A percentile compares a stretch with the other conserved stretches of the same genome.
Conservation (phyloP, 2,797 vertebrate genomes). For the Zenarchopterus dispar region DNA sequence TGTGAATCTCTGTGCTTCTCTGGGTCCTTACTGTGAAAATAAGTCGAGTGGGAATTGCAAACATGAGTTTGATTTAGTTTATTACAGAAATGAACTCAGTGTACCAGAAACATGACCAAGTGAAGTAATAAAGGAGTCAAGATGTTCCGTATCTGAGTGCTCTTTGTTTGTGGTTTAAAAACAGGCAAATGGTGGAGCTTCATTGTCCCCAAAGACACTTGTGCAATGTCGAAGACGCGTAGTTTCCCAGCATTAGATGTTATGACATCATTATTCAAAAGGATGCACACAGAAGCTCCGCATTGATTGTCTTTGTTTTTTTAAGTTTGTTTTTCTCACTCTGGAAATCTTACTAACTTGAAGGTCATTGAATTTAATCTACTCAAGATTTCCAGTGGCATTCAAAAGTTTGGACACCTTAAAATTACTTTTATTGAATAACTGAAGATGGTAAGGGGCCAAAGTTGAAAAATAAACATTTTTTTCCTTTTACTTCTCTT, state of each 20-base stretch:
- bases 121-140: constrained; percentile 65
- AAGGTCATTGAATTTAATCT: too few species aligned
- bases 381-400: too few species aligned
- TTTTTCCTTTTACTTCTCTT: too few species aligned
- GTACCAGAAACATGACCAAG: constrained; percentile 51
- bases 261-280: too few species aligned
- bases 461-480: too few species aligned
- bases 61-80: constrained; percentile 59
- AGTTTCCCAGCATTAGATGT: constrained; percentile 1
- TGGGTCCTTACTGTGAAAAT: constrained; percentile 66
- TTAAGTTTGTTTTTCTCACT: too few species aligned
- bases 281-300: too few species aligned
- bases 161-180: constrained; percentile 19
- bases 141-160: constrained; percentile 31
- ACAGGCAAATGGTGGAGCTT: background rate
- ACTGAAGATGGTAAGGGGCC: too few species aligned
- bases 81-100: constrained; percentile 53
- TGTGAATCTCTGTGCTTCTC: constrained; percentile 17
- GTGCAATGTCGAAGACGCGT: constrained; percentile 16
- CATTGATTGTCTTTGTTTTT: too few species aligned
- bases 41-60: constrained; percentile 39
- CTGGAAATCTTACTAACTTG: too few species aligned
- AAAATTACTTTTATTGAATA: too few species aligned
- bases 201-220: constrained; percentile 8
- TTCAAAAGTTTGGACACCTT: background rate